A percentile compares a stretch with the other conserved stretches of the same genome.
Conservation (phyloP, 2,888 invertebrate species). For the Zaprionus bogoriensis region DNA sequence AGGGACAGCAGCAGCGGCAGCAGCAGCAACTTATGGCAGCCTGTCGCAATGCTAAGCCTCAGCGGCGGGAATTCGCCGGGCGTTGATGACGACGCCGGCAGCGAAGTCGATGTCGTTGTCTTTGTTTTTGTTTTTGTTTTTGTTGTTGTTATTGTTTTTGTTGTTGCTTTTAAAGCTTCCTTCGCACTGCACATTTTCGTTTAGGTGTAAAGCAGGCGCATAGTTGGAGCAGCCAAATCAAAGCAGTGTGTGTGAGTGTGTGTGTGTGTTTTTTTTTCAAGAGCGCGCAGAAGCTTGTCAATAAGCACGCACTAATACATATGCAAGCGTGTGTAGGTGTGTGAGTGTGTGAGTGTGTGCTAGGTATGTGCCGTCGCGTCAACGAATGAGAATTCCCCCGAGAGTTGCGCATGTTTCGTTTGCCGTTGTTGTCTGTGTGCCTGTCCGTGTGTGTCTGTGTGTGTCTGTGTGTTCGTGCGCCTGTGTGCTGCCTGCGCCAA, state of each 20-base stretch:
- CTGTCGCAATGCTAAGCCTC: constrained; percentile 65
- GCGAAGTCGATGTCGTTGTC: background rate
- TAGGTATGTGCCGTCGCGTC: constrained; percentile 56
- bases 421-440: constrained; percentile 55
- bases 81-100: constrained; percentile 10
- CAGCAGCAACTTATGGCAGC: constrained; percentile 48
- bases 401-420: constrained; percentile 76
- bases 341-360: constrained; percentile 35
- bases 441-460: constrained; percentile 23
- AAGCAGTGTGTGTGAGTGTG: no score
- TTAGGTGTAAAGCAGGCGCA: constrained; percentile 31
- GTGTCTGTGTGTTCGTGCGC: constrained; percentile 30
- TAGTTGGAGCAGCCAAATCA: constrained; percentile 35
- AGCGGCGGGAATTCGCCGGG: constrained; percentile 53
- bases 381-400: constrained; percentile 75
- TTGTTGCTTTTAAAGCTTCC: constrained; percentile 46
- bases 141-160: no score
- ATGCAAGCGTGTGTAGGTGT: constrained; percentile 22
- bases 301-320: constrained; percentile 44
- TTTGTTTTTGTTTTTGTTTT: no score
- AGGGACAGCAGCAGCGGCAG: background rate
- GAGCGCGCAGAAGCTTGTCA: constrained; percentile 24
- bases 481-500: constrained; percentile 48
- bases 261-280: no score
- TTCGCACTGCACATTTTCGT: constrained; percentile 44